phyloP scores from a whole-genome alignment of 1,140 invertebrate species.

The Cyclina sinensis region DNA sequence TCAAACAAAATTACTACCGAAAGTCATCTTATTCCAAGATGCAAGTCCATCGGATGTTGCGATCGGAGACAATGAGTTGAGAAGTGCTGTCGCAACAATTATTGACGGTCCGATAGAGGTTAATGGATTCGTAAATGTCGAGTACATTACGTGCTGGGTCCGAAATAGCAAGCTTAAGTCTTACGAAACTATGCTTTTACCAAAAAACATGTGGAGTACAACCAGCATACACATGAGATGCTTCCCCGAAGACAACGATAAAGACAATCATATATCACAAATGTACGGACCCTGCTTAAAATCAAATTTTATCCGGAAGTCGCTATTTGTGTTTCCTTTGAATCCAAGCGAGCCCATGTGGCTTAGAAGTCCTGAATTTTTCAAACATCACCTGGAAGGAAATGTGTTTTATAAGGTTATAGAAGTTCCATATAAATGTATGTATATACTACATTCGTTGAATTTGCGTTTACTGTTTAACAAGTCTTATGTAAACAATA shows the following conservation, averaged over 20 bases:
- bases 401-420: not conserved
- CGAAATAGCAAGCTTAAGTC: not conserved
- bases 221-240: not conserved
- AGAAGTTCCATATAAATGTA: not conserved
- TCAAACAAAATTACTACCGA: not conserved
- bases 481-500: too few species aligned
- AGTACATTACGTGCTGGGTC: not conserved
- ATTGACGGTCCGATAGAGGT: slow-evolving; percentile 6
- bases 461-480: too few species aligned
- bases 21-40: not conserved
- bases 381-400: not conserved
- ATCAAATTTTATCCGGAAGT: not conserved
- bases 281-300: not conserved
- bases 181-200: slow-evolving; percentile 14
- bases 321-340: not conserved
- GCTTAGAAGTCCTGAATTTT: slow-evolving; percentile 25
- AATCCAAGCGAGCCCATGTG: not conserved
- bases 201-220: not conserved
- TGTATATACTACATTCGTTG: not conserved
- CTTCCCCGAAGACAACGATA: not conserved
- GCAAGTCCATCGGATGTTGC: not conserved
- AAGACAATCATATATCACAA: not conserved
- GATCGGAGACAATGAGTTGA: not conserved
- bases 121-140: not conserved
- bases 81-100: not conserved